phyloP scores from a whole-genome alignment of 2,797 vertebrate genomes.

The Anomalospiza imberbis region DNA sequence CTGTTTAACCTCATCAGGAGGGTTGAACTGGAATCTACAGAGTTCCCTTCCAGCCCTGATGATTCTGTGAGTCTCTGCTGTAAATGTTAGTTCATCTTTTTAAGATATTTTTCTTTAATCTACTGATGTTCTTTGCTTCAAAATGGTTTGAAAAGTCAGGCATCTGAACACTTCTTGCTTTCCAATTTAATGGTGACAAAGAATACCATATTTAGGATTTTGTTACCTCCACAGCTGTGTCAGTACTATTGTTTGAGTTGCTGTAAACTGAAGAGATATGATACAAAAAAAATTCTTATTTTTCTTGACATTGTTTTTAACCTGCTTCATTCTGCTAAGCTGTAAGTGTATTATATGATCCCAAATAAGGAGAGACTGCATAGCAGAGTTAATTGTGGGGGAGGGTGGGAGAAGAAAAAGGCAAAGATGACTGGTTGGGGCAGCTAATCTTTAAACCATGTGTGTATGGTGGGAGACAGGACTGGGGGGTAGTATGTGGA shows the following conservation, averaged over 20 bases:
- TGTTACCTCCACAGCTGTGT: not conserved
- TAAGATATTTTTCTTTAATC: not conserved
- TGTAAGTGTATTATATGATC: not conserved
- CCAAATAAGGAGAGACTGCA: not conserved
- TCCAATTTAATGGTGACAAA: not conserved
- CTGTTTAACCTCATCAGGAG: not conserved
- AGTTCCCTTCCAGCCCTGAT: not conserved
- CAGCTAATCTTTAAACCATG: not conserved
- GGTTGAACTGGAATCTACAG: not conserved
- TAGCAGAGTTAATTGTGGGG: not conserved
- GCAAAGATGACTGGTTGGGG: not conserved
- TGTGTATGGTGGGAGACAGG: accelerated
- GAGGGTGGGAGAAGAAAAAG: not conserved
- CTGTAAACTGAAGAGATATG: not conserved
- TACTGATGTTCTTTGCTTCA: not conserved
- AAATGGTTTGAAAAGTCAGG: not conserved
- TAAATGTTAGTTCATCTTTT: not conserved
- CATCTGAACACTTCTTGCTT: not conserved
- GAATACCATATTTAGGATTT: not conserved
- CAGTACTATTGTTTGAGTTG: not conserved
- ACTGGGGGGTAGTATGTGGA: too few relatives aligned
- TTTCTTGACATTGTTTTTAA: not conserved
- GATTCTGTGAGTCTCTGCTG: not conserved
- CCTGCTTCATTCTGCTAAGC: not conserved
- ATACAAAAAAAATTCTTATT: not conserved